Evolutionary conservation across 2,113 vertebrate species (phyloP).

Genomic region (Siniperca knerii): DNA sequence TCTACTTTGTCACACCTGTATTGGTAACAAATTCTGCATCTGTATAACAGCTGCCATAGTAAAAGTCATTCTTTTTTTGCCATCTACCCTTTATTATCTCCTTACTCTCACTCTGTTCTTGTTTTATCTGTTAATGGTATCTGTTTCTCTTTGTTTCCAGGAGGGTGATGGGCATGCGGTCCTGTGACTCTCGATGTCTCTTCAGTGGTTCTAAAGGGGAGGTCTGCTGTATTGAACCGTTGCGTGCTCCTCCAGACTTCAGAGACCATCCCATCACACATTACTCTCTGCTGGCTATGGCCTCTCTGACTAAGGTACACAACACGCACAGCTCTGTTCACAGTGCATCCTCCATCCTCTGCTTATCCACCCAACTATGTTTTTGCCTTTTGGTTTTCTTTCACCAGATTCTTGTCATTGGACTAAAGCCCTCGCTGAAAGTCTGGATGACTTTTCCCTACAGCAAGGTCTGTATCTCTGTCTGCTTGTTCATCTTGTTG

Average conservation of each 20-base stretch:
- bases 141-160: conserved; percentile 72
- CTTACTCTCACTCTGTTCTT: not conserved
- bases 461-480: conserved; percentile 86
- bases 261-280: conserved; percentile 96
- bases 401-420: conserved; percentile 94
- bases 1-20: not conserved
- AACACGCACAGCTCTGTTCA: not conserved
- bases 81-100: not conserved
- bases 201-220: conserved; percentile 99
- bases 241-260: conserved; percentile 91
- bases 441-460: conserved; percentile 99
- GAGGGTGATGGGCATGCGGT: conserved; percentile 97
- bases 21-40: not conserved
- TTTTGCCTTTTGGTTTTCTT: not conserved
- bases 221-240: conserved; percentile 95
- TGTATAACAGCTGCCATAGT: not conserved
- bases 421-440: conserved; percentile 95
- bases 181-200: conserved; percentile 95
- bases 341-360: not conserved
- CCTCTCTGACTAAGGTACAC: conserved; percentile 95
- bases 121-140: not conserved
- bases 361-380: not conserved
- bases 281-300: conserved; percentile 96
- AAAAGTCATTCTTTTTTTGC: not conserved
- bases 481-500: not conserved